A percentile compares a stretch with the other conserved stretches of the same genome.
Conservation (phyloP, 2,113 vertebrate genomes). For the Gallinago media region DNA sequence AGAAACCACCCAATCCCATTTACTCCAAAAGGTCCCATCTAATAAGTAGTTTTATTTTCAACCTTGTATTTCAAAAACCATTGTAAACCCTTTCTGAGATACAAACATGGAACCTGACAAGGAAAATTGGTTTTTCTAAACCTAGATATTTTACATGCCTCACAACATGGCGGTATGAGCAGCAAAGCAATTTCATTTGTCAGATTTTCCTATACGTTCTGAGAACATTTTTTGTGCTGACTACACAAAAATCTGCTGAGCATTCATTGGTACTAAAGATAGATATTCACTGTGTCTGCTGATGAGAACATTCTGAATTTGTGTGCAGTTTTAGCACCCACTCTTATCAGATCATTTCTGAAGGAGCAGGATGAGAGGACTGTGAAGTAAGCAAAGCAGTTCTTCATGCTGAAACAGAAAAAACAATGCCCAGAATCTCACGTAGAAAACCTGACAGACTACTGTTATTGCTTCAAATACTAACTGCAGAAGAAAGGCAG, state of each 20-base stretch:
- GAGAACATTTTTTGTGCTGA: conserved; percentile 36
- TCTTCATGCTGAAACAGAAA: background rate
- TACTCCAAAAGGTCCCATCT: background rate
- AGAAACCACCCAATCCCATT: background rate
- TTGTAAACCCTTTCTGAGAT: background rate
- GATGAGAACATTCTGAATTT: conserved; percentile 49
- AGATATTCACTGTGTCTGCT: conserved; percentile 41
- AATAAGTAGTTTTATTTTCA: background rate
- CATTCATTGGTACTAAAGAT: conserved; percentile 51
- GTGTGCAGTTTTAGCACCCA: conserved; percentile 37
- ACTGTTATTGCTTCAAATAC: background rate
- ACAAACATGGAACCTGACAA: background rate
- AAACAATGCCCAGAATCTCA: background rate
- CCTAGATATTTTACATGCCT: background rate
- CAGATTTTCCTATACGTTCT: background rate
- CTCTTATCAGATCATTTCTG: conserved; percentile 44
- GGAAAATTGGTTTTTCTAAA: background rate
- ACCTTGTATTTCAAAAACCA: background rate
- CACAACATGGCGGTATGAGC: background rate
- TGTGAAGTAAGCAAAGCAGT: background rate
- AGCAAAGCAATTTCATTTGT: conserved; percentile 4
- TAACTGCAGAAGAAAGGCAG: background rate
- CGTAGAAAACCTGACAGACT: background rate
- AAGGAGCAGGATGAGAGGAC: conserved; percentile 26
- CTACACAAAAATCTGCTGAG: conserved; percentile 46